A percentile compares a stretch with the other conserved stretches of the same genome.
These are phyloP conservation scores for Drosophila punjabiensis DNA, from an alignment of 1,140 invertebrate species.

Conservation along the genomic window DNA sequence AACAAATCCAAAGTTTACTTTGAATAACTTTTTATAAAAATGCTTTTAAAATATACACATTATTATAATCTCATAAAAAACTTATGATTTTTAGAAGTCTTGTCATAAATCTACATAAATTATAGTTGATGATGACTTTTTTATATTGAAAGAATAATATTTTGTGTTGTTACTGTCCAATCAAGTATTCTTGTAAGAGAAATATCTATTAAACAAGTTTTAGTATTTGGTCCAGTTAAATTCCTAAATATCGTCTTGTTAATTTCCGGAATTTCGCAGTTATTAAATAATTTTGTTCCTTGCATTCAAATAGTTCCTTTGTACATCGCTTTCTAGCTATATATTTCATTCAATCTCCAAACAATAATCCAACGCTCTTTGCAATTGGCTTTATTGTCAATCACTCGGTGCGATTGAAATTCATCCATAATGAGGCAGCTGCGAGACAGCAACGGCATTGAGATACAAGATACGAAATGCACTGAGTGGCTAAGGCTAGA, in stretches of 20 bases:
- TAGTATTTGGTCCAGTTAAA: background rate
- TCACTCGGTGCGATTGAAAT: constrained; percentile 55
- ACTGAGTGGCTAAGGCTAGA: constrained; percentile 18
- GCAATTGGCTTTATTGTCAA: constrained; percentile 43
- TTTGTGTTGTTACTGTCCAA: too few relatives aligned
- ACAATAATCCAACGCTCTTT: background rate
- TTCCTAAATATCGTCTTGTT: background rate
- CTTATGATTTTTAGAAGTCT: too few relatives aligned
- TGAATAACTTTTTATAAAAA: background rate
- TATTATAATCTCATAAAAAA: background rate
- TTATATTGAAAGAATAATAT: too few relatives aligned
- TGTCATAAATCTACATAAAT: too few relatives aligned
- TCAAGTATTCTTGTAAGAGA: too few relatives aligned
- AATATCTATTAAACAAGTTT: background rate
- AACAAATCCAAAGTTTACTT: background rate
- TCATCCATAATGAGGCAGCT: constrained; percentile 51
- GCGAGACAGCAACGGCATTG: constrained; percentile 61
- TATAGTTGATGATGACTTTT: too few relatives aligned
- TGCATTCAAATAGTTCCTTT: background rate
- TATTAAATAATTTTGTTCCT: background rate
- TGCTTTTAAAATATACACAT: background rate
- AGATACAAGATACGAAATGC: constrained; percentile 41
- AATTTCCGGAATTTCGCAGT: too few relatives aligned
- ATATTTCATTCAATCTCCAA: constrained; percentile 4
- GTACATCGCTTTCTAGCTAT: background rate